Evolutionary conservation across 1,140 invertebrate species (phyloP), one percentile per base, ranked within the genome.

Genomic region (Leptoteleia sp.): DNA sequence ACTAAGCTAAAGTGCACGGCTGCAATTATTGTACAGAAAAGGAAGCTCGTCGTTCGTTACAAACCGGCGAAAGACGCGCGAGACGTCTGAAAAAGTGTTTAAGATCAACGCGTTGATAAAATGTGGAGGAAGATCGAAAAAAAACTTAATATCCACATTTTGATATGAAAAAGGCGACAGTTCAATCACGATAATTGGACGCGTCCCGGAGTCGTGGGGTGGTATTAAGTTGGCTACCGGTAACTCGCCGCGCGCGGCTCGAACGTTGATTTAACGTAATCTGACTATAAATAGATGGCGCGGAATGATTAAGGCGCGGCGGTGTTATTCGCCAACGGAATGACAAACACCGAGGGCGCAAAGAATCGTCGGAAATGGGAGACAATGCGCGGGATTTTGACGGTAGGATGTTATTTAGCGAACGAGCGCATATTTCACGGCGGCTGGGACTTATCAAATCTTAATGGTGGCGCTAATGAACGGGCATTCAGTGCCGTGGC

Each of bases 401-500:
- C n/a, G n/a, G n/a, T 78, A 78, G 79, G 62, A 83, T 84, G 77
- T 85, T 85, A 84, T 85, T 85, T 82, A 55, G 67, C 48, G 79
- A 84, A 84, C 82, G 78, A 65, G 78, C 75, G 77, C 76, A 76
- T 77, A 76, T 84, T 85, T 85, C 81, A 82, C 76, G 72, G 71
- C 79, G 61, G 52, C 79, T 76, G 80, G 57, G 79, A 83, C 82
- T 84, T 87, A 88, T 87, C 83, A 88, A 88, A 88, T 86, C 80
- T 86, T 88, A 84, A 88, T 87, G 85, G 83, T 81, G 81, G 76
- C 81, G 85, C 82, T 89, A 88, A 88, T 88, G 84, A 89, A 86
- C 79, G 82, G 79, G 82, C 83, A 87, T 87, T 85, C 77, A 79
- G 59, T 31, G 35, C 27, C 43, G 47, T 13, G 61, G 33, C 47